Evolutionary conservation across 1,140 invertebrate species (phyloP), one percentile per base, ranked within the genome.

Genomic region (Oreohelix idahoensis): DNA sequence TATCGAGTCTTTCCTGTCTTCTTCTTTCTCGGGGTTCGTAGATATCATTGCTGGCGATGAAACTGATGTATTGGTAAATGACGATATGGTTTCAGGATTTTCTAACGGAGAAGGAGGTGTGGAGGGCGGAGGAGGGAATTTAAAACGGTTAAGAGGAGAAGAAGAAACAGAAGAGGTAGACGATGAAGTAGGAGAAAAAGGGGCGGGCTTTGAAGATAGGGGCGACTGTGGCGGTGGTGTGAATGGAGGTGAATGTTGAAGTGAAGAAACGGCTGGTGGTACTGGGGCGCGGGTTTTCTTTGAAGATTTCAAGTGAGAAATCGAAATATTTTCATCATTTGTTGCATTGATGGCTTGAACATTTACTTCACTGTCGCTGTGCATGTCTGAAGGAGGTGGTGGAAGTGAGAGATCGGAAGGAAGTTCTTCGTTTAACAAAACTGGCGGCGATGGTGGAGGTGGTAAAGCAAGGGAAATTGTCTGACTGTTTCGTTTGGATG

Each of bases 181-280:
- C 2, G 53, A 51, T 42, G 38, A 32, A 76, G 17, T 17, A 17
- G 45, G 45, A 53, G 39, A 36, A n/a, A 36, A 32, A 11, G 75
- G 39, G 8, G 36, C 8, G 13, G 42, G 10, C 8, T 42, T 42
- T 45, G 39, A 38, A 13, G n/a, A 35, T 45, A 10, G 36, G 4
- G 73, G 73, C n/a, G 39, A 42, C 23, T 38, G 73, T 45, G 75
- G 49, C 2, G 76, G 76, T 1, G 76, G 45, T 32, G 76, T 45
- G 13, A 29, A 42, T 32, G 76, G 29, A 1, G 78, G 39, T 29
- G 38, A 53, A 76, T 36, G 49, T n/a, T 45, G 53, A n/a, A 39
- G 49, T 36, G 58, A 35, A 39, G 53, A 20, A 39, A n/a, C 1
- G n/a, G 39, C 5, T 29, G 17, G 66, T 36, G 79, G 39, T 13